Base-by-base conservation (phyloP, 2,113 vertebrate genomes). In the Eulacestoma nigropectus region DNA sequence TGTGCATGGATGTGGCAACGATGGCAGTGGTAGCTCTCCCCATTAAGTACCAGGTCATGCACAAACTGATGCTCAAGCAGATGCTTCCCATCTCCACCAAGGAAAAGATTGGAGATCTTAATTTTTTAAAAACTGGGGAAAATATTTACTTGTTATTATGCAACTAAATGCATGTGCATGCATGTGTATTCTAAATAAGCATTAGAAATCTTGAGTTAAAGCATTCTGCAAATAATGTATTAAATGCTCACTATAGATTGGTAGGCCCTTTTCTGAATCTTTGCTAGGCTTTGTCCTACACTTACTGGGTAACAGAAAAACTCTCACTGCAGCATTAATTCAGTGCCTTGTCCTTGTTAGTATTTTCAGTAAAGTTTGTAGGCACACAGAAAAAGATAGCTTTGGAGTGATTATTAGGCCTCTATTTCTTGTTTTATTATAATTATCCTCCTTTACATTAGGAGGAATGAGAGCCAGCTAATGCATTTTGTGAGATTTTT, bases 401-500 rank as follows among this genome's bases (percentile, higher is more conserved):
- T 82, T 70, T 59, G 21, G 33, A 55, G 17, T 75, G 44, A 90
- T 84, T 90, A 89, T 91, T 82, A 55, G 69, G 63, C 47, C 20
- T 91, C 5, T 90, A 47, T 92, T 74, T 84, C 59, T 59, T 87
- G 20, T 44, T 84, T 87, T 78, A 55, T 86, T 81, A 30, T 74
- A 74, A 53, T 94, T 89, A 55, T 39, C 21, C 27, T 42, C 14
- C 46, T 83, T 76, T 79, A 69, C 44, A 23, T 67, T 95, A 76
- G 60, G 21, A 91, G 35, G 32, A 95, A 67, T 76, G 55, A 88
- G 60, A 97, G 73, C 70, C 52, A 96, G 26, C 56, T 60, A 97
- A 95, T 90, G 64, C 57, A 47, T 93, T 96, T 94, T 57, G 39
- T 87, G 49, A 94, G n/a, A 53, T 35, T 95, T 88, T 95, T 88